phyloP scores from a whole-genome alignment of 2,888 invertebrate species.

The Netelia fuscicornis region DNA sequence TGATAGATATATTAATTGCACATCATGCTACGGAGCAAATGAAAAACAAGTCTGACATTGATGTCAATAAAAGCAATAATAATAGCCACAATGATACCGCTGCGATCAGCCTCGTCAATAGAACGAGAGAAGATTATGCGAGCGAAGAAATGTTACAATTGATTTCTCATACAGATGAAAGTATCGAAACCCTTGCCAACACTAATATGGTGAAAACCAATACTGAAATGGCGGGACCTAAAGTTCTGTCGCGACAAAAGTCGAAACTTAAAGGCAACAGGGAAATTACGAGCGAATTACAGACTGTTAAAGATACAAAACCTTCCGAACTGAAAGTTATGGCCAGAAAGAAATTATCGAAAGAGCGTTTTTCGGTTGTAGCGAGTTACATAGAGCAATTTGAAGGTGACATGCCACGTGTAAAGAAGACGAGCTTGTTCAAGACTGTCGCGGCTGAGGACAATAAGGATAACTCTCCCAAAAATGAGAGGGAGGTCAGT shows the following conservation, averaged over 20 bases:
- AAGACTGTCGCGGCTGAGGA: conserved; percentile 69
- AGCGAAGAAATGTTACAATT: neutral
- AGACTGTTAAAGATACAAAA: conserved; percentile 13
- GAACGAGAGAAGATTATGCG: neutral
- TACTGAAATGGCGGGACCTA: conserved; percentile 1
- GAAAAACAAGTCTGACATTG: conserved; percentile 80
- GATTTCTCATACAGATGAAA: neutral
- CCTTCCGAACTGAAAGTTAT: conserved; percentile 61
- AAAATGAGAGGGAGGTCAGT: conserved; percentile 84
- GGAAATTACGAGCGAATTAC: conserved; percentile 16
- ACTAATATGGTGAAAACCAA: neutral
- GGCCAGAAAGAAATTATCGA: conserved; percentile 71
- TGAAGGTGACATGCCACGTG: conserved; percentile 76
- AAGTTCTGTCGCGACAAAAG: conserved; percentile 15
- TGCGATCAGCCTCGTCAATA: neutral
- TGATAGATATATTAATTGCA: conserved; percentile 61
- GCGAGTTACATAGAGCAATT: conserved; percentile 83
- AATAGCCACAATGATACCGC: neutral
- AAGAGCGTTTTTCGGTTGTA: conserved; percentile 82
- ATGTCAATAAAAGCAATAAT: conserved; percentile 33
- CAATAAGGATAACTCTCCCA: conserved; percentile 78
- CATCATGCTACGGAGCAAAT: conserved; percentile 43
- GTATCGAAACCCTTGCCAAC: conserved; percentile 1
- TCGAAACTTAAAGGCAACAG: conserved; percentile 4
- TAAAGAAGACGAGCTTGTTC: conserved; percentile 67